These are phyloP conservation scores for Deroptyus accipitrinus DNA, from an alignment of 2,113 vertebrate species.

Conservation along the genomic window DNA sequence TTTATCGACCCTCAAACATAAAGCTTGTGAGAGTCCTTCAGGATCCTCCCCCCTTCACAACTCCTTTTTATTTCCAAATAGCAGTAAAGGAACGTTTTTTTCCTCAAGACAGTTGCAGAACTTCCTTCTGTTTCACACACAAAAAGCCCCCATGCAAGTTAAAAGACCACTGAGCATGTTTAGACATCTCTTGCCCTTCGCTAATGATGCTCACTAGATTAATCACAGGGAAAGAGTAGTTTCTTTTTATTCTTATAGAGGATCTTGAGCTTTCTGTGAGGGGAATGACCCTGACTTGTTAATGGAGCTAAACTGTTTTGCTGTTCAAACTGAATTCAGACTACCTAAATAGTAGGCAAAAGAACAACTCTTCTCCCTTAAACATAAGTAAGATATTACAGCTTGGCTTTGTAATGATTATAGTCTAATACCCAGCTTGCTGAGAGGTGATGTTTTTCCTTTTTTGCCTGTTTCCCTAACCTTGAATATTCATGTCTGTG, in stretches of 20 bases:
- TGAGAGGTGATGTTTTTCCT: neutral
- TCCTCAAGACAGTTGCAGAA: neutral
- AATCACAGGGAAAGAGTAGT: neutral
- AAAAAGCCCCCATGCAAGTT: neutral
- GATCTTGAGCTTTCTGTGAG: conserved; percentile 34
- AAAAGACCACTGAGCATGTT: neutral
- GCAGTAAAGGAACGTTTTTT: neutral
- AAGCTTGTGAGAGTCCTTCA: neutral
- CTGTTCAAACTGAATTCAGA: conserved; percentile 54
- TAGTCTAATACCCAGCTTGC: neutral
- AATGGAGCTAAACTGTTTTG: conserved; percentile 41
- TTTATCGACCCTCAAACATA: neutral
- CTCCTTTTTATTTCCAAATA: conserved; percentile 4
- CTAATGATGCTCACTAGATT: conserved; percentile 49
- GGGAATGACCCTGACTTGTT: conserved; percentile 41
- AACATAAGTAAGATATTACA: conserved; percentile 39
- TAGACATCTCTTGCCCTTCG: neutral
- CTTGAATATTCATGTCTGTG: conserved; percentile 34
- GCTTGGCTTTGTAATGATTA: conserved; percentile 36
- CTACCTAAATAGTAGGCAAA: conserved; percentile 18
- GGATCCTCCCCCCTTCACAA: neutral
- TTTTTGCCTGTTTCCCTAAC: neutral
- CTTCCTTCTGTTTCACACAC: conserved; percentile 14
- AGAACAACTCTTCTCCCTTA: conserved; percentile 25
- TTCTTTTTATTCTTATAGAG: neutral